Conservation (phyloP, 2,113 vertebrate genomes). For the Ptychochromis oligacanthus region DNA sequence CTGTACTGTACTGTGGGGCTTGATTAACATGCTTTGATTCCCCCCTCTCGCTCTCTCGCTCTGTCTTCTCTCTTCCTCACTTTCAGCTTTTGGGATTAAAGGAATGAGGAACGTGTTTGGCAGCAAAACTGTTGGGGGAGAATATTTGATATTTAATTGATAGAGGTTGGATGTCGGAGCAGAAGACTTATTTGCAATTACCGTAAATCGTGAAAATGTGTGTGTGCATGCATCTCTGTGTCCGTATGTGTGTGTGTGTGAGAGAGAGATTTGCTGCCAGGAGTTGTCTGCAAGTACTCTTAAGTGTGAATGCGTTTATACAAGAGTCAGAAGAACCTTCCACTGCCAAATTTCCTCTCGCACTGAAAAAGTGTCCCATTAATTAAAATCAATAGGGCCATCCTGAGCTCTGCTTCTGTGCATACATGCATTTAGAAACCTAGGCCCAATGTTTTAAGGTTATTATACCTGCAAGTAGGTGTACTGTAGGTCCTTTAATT, state of each 20-base stretch:
- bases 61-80: constrained; percentile 8
- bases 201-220: constrained; percentile 8
- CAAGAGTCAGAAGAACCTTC: constrained; percentile 8
- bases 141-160: constrained; percentile 67
- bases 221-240: not conserved
- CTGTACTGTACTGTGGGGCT: constrained; percentile 29
- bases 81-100: constrained; percentile 60
- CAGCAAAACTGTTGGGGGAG: constrained; percentile 46
- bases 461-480: not conserved
- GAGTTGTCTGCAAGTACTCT: constrained; percentile 19
- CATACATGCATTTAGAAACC: not conserved
- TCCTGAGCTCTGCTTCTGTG: not conserved
- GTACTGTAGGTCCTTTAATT: accelerated
- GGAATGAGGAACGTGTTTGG: constrained; percentile 57
- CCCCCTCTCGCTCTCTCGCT: not conserved
- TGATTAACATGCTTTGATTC: constrained; percentile 59
- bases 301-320: constrained; percentile 16
- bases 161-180: constrained; percentile 42
- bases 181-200: constrained; percentile 52
- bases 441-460: not conserved
- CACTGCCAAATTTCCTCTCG: constrained; percentile 16
- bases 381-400: constrained; percentile 25
- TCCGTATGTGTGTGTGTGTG: not conserved
- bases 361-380: constrained; percentile 40
- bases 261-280: constrained; percentile 6